Base-by-base conservation (phyloP, 2,113 vertebrate species). In the Bagarius yarrelli region DNA sequence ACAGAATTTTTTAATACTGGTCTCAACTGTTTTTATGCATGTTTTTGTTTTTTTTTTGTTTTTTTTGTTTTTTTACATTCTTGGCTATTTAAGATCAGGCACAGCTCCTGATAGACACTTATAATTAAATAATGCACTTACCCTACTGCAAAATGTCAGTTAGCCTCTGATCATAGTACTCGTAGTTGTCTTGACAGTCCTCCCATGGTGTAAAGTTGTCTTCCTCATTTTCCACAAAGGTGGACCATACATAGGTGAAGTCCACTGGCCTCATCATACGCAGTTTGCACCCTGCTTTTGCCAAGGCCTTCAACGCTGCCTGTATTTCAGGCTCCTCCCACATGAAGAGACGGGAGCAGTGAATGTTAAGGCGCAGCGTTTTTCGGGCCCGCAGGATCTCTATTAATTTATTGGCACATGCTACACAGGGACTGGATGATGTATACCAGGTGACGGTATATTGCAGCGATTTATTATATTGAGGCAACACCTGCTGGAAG, bases 231-330 rank as follows among this genome's bases (percentile, higher is more conserved):
- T 99, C 96, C 76, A 97, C 97, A 78, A 97, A 98, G 57, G 95
- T 96, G 89, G 97, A 93, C 97, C 97, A 99, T 52, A 97, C 89
- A 44, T 94, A 95, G 66, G 90, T 87, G 91, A 97, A 99, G 92
- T 99, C 96, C 80, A 94, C 83, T 19, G 95, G 95, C 91, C 95
- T 97, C 97, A 98, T 99, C 90, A 99, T 97, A 79, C 93, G 92
- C 84, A 98, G 87, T 83, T 95, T 95, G 89, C 98, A 98, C 82
- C 93, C 93, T 60, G 95, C 89, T 12, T 53, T 81, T 3, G 6
- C 89, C 83, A 93, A 85, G 1, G 89, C 90, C 82, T 90, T 90
- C 11, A 99, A 92, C 0, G 95, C 96, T 0, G 90, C 91, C 19
- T 92, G 94, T 69, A 96, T 92, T 86, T 97, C 96, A 0, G 96